These are phyloP conservation scores for Hoplias malabaricus DNA, from an alignment of 2,113 vertebrate species.

Conservation along the genomic window DNA sequence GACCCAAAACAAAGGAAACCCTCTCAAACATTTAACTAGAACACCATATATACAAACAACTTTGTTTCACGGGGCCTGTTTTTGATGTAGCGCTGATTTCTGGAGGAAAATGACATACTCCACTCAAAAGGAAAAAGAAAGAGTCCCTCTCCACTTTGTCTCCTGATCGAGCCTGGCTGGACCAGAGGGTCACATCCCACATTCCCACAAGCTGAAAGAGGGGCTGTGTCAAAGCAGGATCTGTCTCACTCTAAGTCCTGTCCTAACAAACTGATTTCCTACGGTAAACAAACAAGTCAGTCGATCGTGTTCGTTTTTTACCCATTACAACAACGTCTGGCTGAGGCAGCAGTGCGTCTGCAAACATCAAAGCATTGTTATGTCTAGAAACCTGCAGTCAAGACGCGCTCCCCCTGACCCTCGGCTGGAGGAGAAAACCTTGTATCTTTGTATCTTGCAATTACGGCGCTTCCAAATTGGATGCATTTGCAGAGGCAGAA, in stretches of 20 bases:
- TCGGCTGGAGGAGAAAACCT: conserved; percentile 63
- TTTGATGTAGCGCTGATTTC: too few species aligned
- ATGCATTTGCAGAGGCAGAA: conserved; percentile 65
- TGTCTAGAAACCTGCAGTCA: conserved; percentile 52
- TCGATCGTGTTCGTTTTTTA: conserved; percentile 49
- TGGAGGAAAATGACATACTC: too few species aligned
- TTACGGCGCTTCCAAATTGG: conserved; percentile 56
- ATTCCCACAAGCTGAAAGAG: neutral
- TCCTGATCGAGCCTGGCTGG: neutral
- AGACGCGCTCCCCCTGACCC: conserved; percentile 53
- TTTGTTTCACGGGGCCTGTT: too few species aligned
- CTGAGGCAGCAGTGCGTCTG: conserved; percentile 1
- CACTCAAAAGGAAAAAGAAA: neutral
- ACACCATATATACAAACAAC: too few species aligned
- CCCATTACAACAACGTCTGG: conserved; percentile 29
- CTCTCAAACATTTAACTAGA: too few species aligned
- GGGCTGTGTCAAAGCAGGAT: neutral
- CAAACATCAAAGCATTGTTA: conserved; percentile 53
- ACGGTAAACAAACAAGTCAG: conserved; percentile 58
- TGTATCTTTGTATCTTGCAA: conserved; percentile 48
- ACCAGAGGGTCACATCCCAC: neutral
- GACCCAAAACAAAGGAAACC: too few species aligned
- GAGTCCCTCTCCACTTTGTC: neutral
- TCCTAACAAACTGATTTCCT: conserved; percentile 66
- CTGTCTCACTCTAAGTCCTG: conserved; percentile 1